These are phyloP conservation scores for Lethrus apterus DNA, from an alignment of 1,140 invertebrate genomes.

Conservation along the genomic window DNA sequence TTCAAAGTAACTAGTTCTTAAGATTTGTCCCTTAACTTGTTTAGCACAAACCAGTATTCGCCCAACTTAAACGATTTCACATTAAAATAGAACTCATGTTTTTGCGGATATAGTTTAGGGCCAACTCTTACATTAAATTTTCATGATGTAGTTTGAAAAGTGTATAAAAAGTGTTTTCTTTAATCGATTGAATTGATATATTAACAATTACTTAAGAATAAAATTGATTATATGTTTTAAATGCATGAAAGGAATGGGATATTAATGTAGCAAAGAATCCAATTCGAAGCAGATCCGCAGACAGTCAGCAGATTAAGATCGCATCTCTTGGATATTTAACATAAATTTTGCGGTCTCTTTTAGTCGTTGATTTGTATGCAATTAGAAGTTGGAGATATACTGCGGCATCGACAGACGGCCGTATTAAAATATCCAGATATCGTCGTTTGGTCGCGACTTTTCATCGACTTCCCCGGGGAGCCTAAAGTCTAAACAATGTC, in stretches of 20 bases:
- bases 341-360: constrained; percentile 38
- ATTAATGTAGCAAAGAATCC: constrained; percentile 22
- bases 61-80: too few species aligned
- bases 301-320: constrained; percentile 35
- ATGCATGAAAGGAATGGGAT: constrained; percentile 14
- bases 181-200: too few species aligned
- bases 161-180: too few species aligned
- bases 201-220: too few species aligned
- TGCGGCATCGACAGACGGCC: constrained; percentile 5
- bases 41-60: too few species aligned
- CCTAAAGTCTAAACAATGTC: constrained; percentile 1
- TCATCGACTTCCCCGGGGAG: constrained; percentile 18
- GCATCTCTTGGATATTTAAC: constrained; percentile 35
- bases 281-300: constrained; percentile 20
- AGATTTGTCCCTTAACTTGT: too few species aligned
- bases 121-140: too few species aligned
- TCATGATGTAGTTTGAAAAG: too few species aligned
- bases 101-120: too few species aligned
- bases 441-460: constrained; percentile 8
- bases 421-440: constrained; percentile 26
- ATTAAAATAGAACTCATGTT: too few species aligned
- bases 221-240: too few species aligned
- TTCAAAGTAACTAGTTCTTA: too few species aligned
- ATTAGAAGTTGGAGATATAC: constrained; percentile 33
- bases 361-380: constrained; percentile 38